These are phyloP conservation scores for Anthopleura sola DNA, from an alignment of 64 coral and sea anemone genomes.

Conservation along the genomic window DNA sequence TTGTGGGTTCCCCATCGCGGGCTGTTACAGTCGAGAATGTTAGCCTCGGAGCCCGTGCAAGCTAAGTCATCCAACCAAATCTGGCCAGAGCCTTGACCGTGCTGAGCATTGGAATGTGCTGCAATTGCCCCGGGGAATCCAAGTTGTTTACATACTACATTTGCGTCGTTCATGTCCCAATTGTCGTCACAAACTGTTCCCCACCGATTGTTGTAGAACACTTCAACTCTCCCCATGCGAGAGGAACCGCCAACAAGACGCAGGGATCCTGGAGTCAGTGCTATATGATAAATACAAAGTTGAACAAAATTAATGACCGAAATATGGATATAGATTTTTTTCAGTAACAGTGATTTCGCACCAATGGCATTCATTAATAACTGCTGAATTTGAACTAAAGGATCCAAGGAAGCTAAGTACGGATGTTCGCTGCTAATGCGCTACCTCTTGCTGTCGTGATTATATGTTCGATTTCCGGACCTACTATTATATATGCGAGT, in stretches of 20 bases:
- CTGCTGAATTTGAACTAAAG: too few species aligned
- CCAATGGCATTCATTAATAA: too few species aligned
- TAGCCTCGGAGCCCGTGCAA: neutral
- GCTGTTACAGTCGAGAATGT: neutral
- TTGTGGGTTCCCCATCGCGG: neutral
- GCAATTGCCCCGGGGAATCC: conserved; percentile 7
- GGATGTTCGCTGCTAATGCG: too few species aligned
- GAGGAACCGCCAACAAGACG: neutral
- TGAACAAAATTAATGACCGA: too few species aligned
- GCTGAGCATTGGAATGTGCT: neutral
- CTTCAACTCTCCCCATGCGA: conserved; percentile 9
- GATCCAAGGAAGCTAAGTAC: too few species aligned
- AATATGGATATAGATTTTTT: too few species aligned
- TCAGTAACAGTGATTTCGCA: too few species aligned
- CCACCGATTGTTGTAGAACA: conserved; percentile 22
- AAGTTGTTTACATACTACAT: conserved; percentile 25
- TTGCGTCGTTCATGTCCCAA: conserved; percentile 12
- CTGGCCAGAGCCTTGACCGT: conserved; percentile 3
- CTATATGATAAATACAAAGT: neutral
- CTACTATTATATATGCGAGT: too few species aligned
- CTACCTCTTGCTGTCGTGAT: too few species aligned
- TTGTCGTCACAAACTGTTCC: conserved; percentile 38
- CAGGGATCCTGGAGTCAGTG: neutral
- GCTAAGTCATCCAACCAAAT: conserved; percentile 23
- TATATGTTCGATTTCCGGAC: too few species aligned